Percentiles rank a stretch among this genome's conserved stretches.
These are phyloP conservation scores for Gasterosteus nipponicus DNA, from an alignment of 2,113 vertebrate genomes.

Conservation along the genomic window DNA sequence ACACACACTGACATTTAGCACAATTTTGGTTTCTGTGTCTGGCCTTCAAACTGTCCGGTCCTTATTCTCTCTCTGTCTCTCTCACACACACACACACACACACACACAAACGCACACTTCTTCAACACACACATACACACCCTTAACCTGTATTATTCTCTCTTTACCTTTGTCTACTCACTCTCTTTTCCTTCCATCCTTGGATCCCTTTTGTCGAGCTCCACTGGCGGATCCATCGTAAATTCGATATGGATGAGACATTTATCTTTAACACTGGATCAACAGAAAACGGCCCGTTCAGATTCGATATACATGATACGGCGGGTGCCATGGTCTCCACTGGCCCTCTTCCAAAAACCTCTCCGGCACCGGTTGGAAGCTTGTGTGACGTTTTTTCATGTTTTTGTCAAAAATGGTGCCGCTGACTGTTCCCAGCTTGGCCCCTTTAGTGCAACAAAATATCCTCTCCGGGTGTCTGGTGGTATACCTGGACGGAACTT, in stretches of 20 bases:
- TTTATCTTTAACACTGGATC: neutral
- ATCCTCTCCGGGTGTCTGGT: neutral
- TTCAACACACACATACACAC: neutral
- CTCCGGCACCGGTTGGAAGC: neutral
- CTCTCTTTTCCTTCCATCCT: neutral
- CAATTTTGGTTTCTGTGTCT: constrained; percentile 63
- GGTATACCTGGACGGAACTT: neutral
- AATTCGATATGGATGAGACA: neutral
- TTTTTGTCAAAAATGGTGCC: neutral
- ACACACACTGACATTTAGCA: constrained; percentile 71
- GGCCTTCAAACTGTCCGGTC: constrained; percentile 50
- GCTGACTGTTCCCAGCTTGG: neutral
- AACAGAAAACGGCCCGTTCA: neutral
- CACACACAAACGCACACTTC: constrained; percentile 1
- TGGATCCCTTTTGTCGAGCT: neutral
- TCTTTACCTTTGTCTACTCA: neutral
- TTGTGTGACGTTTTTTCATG: neutral
- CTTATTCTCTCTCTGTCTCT: constrained; percentile 5
- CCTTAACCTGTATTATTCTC: neutral
- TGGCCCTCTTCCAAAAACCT: neutral
- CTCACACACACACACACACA: constrained; percentile 2
- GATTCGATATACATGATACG: neutral
- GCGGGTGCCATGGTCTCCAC: neutral
- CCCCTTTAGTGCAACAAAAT: neutral
- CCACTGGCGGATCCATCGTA: neutral